Base-by-base conservation (phyloP, 2,113 vertebrate genomes). In the Aphyosemion australe region DNA sequence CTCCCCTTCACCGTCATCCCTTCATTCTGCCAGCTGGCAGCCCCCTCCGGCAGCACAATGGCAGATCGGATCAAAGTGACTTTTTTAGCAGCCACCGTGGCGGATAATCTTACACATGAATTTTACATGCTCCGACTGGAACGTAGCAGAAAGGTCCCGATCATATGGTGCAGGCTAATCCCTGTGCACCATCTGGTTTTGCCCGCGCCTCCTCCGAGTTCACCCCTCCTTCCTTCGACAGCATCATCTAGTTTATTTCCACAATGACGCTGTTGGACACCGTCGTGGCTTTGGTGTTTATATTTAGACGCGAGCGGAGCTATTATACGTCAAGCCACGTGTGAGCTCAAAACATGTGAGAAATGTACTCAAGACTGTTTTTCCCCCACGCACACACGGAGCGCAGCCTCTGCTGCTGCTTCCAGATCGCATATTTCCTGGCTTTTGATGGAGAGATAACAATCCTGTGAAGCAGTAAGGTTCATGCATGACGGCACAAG, bases 51-150 rank as follows among this genome's bases (percentile, higher is more conserved):
- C 76, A 19, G 51, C 84, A 84, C 86, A 83, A 87, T 80, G 72
- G 78, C 51, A 82, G 77, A 82, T 72, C 64, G 77, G 83, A 90
- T 90, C 83, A 89, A 90, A 90, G 84, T 87, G 74, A 84, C 86
- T 88, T 88, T 85, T 86, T 84, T 78, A 86, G 78, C 83, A 84
- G 77, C 69, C 72, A 67, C 78, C 64, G 69, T 86, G 69, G 75
- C 66, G 46, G 73, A 87, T 92, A 89, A 92, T 90, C 88, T 89
- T 82, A 86, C 82, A 69, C 88, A 90, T 90, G 75, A 88, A 89
- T 89, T 82, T 79, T 84, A 88, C 86, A 90, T 90, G 72, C 65
- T 49, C 52, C 64, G 67, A 83, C 76, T 46, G 69, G 70, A 74
- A 72, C 75, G 48, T 47, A 76, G 85, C 84, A 87, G 77, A 79